These are phyloP conservation scores for Asbolus verrucosus DNA, from an alignment of 1,140 invertebrate genomes.

Conservation along the genomic window DNA sequence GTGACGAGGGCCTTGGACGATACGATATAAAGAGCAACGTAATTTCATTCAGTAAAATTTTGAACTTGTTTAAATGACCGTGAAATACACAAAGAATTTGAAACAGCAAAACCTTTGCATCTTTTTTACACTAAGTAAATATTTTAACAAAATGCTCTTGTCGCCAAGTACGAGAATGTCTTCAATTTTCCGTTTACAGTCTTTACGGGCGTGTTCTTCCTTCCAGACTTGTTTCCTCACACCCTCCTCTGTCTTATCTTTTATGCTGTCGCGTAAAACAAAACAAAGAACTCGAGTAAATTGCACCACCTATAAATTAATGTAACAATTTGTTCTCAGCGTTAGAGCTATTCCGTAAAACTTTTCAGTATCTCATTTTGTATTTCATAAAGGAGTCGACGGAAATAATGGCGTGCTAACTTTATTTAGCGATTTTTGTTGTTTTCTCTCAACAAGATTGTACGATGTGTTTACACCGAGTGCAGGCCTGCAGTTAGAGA, in stretches of 20 bases:
- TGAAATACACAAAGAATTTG: too few relatives aligned
- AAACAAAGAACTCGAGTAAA: slow-evolving; percentile 34
- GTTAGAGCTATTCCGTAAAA: slow-evolving; percentile 24
- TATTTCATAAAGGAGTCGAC: slow-evolving; percentile 22
- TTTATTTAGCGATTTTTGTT: slow-evolving; percentile 20
- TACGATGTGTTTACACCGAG: too few relatives aligned
- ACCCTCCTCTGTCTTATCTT: slow-evolving; percentile 33
- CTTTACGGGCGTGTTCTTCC: background rate
- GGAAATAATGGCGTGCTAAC: slow-evolving; percentile 24
- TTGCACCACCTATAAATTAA: slow-evolving; percentile 41
- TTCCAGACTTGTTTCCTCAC: slow-evolving; percentile 11
- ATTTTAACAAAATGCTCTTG: too few relatives aligned
- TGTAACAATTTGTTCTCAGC: slow-evolving; percentile 42
- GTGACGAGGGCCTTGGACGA: too few relatives aligned
- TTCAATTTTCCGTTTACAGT: too few relatives aligned
- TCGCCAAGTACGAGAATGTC: too few relatives aligned
- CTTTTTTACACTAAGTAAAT: too few relatives aligned
- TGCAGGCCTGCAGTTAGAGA: too few relatives aligned
- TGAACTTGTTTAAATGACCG: too few relatives aligned
- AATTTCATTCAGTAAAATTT: too few relatives aligned
- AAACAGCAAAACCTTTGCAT: too few relatives aligned
- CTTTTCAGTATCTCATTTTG: slow-evolving; percentile 38
- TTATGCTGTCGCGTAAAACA: slow-evolving; percentile 35
- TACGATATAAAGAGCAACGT: too few relatives aligned
- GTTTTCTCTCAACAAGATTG: background rate